Percentiles rank a stretch among this genome's conserved stretches.
These are phyloP conservation scores for Zonitis immaculata DNA, from an alignment of 2,888 invertebrate genomes.

Conservation along the genomic window DNA sequence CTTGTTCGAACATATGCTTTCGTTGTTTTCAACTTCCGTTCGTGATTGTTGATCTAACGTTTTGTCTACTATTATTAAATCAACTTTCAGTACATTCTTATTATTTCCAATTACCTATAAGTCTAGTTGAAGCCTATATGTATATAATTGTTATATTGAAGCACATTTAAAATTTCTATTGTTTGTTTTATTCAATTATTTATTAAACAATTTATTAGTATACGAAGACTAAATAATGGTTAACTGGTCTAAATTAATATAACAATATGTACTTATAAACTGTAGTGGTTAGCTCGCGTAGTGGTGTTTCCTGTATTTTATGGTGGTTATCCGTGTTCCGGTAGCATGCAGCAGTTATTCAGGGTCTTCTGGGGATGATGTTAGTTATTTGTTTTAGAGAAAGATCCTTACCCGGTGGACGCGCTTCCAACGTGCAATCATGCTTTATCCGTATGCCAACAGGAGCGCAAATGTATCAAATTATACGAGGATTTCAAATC, in stretches of 20 bases:
- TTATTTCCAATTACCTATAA: conserved; percentile 50
- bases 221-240: conserved; percentile 3
- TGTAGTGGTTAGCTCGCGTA: neutral
- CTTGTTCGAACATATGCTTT: conserved; percentile 32
- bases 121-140: conserved; percentile 31
- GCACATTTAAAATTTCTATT: too few species aligned
- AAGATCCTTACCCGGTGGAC: conserved; percentile 85
- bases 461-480: conserved; percentile 73
- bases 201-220: conserved; percentile 3
- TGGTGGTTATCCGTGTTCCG: neutral
- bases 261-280: conserved; percentile 1
- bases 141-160: too few species aligned
- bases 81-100: conserved; percentile 28
- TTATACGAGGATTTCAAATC: conserved; percentile 82
- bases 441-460: conserved; percentile 79
- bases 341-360: conserved; percentile 1
- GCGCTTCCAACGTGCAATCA: conserved; percentile 87
- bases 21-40: conserved; percentile 32
- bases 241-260: neutral
- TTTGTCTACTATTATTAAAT: conserved; percentile 18
- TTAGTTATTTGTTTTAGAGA: conserved; percentile 58
- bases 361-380: conserved; percentile 1
- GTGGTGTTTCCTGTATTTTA: conserved; percentile 1
- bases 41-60: conserved; percentile 24
- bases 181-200: neutral